A percentile compares a stretch with the other conserved stretches of the same genome.
phyloP scores from a whole-genome alignment of 1,140 invertebrate species.

The silkworm (Bombyx mori) region DNA sequence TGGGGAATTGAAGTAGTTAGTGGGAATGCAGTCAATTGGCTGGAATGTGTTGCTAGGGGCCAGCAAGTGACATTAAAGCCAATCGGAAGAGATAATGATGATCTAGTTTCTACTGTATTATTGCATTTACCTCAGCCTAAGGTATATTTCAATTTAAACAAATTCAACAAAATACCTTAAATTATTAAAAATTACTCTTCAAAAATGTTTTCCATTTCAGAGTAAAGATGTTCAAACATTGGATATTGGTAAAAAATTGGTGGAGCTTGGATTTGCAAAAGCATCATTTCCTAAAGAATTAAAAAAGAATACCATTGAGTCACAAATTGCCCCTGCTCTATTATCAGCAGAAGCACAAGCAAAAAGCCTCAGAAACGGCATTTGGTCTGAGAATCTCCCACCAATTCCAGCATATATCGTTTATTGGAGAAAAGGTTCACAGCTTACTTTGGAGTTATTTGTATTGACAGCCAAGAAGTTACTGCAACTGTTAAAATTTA shows the following conservation, averaged over 20 bases:
- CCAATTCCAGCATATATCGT: constrained; percentile 45
- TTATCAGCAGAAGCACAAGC: constrained; percentile 49
- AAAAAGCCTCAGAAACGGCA: constrained; percentile 49
- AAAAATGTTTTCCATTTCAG: constrained; percentile 27
- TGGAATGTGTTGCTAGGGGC: constrained; percentile 62
- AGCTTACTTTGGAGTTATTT: constrained; percentile 27
- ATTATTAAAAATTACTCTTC: too few species aligned
- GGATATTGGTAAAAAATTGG: constrained; percentile 53
- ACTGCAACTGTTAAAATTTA: constrained; percentile 29
- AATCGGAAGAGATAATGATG: constrained; percentile 50
- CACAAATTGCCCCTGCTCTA: constrained; percentile 43
- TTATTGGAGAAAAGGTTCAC: constrained; percentile 53
- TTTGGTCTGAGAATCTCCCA: constrained; percentile 54
- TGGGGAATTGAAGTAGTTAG: constrained; percentile 61
- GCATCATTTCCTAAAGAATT: constrained; percentile 41
- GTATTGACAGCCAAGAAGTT: constrained; percentile 33
- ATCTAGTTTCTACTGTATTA: constrained; percentile 51
- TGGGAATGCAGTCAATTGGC: constrained; percentile 61
- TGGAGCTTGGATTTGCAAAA: constrained; percentile 61
- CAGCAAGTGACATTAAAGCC: constrained; percentile 51
- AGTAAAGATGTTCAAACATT: constrained; percentile 50
- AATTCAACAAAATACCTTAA: too few species aligned
- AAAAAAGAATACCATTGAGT: constrained; percentile 56
- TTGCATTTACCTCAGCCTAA: constrained; percentile 56
- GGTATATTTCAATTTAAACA: constrained; percentile 22